These are phyloP conservation scores for Aricia agestis DNA, from an alignment of 1,140 invertebrate species.

Conservation along the genomic window DNA sequence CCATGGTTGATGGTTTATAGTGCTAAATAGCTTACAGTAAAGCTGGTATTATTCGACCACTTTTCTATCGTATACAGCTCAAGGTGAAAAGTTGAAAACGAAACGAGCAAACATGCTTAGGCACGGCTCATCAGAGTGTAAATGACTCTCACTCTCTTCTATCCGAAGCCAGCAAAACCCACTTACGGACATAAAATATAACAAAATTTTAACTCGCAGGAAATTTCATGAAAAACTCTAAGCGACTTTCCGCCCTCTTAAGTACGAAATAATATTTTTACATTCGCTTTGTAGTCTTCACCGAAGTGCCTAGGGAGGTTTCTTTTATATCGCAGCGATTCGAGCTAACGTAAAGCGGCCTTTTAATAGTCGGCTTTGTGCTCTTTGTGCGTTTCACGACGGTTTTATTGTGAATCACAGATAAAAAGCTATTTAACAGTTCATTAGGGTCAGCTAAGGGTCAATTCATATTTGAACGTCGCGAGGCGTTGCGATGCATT, in stretches of 20 bases:
- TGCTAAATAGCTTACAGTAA: no score
- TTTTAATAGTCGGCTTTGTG: background rate
- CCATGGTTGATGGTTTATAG: no score
- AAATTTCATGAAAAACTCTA: background rate
- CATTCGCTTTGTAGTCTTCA: background rate
- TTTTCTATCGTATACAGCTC: background rate
- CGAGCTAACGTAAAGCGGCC: background rate
- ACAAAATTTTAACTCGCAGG: background rate
- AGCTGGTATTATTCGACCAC: no score
- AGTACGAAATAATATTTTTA: background rate
- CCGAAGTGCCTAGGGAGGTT: background rate
- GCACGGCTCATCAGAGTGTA: background rate
- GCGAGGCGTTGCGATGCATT: no score
- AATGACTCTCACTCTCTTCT: background rate
- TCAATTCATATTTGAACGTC: no score
- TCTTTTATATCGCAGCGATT: constrained; percentile 1
- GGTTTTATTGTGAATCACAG: background rate
- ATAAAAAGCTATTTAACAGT: background rate
- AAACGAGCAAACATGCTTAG: background rate
- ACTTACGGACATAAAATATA: background rate
- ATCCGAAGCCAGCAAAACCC: background rate
- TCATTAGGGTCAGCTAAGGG: background rate
- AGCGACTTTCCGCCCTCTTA: background rate
- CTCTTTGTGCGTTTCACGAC: background rate
- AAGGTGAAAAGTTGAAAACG: background rate